phyloP scores from a whole-genome alignment of 1,140 invertebrate genomes.

The Formica selysi region DNA sequence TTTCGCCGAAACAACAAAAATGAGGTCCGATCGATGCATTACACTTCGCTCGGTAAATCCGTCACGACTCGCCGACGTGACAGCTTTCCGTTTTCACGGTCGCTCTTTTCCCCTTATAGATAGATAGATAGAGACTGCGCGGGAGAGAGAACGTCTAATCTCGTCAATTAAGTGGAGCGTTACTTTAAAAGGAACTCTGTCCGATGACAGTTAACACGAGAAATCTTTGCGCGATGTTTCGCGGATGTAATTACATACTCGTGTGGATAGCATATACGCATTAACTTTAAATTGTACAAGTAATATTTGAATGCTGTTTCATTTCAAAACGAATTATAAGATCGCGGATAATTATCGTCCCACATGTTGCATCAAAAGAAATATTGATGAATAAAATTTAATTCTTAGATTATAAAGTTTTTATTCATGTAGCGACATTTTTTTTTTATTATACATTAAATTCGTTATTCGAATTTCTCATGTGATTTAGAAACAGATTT shows the following conservation, averaged over 20 bases:
- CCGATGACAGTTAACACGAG: not conserved
- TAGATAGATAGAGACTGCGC: not conserved
- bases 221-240: not conserved
- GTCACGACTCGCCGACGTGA: slow-evolving; percentile 47
- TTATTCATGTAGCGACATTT: not conserved
- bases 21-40: slow-evolving; percentile 34
- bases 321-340: not conserved
- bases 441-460: slow-evolving; percentile 1
- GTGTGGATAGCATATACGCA: slow-evolving; percentile 56
- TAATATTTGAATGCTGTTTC: not conserved
- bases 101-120: not conserved
- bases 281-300: slow-evolving; percentile 2
- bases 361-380: not conserved
- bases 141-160: not conserved
- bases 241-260: slow-evolving; percentile 37
- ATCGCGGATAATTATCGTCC: not conserved
- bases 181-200: not conserved
- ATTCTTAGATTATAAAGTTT: not conserved
- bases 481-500: not conserved
- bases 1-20: slow-evolving; percentile 38
- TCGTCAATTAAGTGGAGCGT: slow-evolving; percentile 41
- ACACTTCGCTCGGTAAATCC: slow-evolving; percentile 45
- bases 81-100: slow-evolving; percentile 35
- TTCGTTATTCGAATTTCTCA: not conserved
- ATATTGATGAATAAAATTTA: not conserved